Evolutionary conservation across 2,888 invertebrate genomes (phyloP), one percentile per base, ranked within the genome.

Genomic region (Brachylomia viminalis): DNA sequence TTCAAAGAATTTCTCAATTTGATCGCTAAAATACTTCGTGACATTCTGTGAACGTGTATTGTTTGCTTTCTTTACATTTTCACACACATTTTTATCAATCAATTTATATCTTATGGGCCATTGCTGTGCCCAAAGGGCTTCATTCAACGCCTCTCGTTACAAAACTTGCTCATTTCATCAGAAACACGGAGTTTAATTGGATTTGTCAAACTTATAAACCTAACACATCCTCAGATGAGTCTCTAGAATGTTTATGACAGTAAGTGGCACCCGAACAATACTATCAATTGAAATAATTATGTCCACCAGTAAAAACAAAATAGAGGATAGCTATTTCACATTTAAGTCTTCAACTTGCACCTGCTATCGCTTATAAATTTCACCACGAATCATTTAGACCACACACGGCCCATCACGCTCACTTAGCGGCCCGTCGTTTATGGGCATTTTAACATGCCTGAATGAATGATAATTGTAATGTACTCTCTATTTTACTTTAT

Each of bases 391-490:
- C 15, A 72, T 58, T 72, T 86, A 64, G 79, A 77, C 86, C 85
- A 82, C 88, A 88, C 88, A 77, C 71, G 64, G 59, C 67, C 75
- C 79, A 83, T 79, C 81, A 83, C 84, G 80, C 77, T 79, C 86
- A 87, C 85, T 89, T 88, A 88, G 80, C 84, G 72, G 75, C 70
- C 70, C 72, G 59, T 33, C 76, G 77, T 78, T 80, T 83, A 85
- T 81, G 82, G 80, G 54, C 69, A 79, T 75, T 83, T 83, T 79
- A 86, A 87, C 73, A 79, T 75, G 76, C 80, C 81, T 84, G 75
- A 88, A 88, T 77, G 79, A 70, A 82, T 81, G 85, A 73, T 88
- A 88, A 88, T 88, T 89, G 71, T 64, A 69, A 84, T 70, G 68
- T 73, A 82, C 85, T 61, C 76, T 71, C 73, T 49, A 80, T 78